Conservation (phyloP, 2,888 invertebrate genomes). For the Ctenicera cuprea region DNA sequence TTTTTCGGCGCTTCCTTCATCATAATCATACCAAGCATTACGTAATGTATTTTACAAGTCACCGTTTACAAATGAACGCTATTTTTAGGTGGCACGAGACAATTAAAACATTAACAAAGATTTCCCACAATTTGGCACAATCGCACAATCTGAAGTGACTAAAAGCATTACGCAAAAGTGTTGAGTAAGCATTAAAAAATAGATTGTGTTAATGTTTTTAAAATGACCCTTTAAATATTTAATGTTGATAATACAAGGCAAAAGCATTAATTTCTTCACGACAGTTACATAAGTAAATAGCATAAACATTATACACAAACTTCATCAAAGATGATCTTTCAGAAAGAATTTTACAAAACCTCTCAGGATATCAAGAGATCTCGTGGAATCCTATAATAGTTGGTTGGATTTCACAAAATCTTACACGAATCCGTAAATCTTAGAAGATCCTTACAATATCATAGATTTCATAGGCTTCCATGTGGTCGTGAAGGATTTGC, state of each 20-base stretch:
- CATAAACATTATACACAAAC: too few species aligned
- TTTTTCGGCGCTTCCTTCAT: too few species aligned
- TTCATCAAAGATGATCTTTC: too few species aligned
- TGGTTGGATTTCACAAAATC: slow-evolving; percentile 3
- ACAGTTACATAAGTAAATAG: too few species aligned
- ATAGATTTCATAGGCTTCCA: slow-evolving; percentile 2
- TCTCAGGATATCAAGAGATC: neutral
- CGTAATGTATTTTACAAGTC: slow-evolving; percentile 3
- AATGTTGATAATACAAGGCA: neutral
- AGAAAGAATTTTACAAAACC: neutral
- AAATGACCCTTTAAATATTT: neutral
- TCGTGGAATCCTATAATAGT: slow-evolving; percentile 1
- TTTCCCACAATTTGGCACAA: slow-evolving; percentile 25
- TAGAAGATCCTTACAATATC: slow-evolving; percentile 9
- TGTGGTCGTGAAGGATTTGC: neutral
- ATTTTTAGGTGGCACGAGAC: slow-evolving; percentile 26
- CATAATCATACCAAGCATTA: neutral
- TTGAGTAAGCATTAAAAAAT: slow-evolving; percentile 25
- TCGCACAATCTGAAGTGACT: slow-evolving; percentile 20
- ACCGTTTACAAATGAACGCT: neutral
- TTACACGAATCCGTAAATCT: neutral
- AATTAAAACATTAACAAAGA: slow-evolving; percentile 24
- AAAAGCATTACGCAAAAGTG: slow-evolving; percentile 21
- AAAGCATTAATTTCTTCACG: neutral
- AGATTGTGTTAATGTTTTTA: neutral